Evolutionary conservation across 2,888 invertebrate species (phyloP).

Genomic region (Drosophila mercatorum): DNA sequence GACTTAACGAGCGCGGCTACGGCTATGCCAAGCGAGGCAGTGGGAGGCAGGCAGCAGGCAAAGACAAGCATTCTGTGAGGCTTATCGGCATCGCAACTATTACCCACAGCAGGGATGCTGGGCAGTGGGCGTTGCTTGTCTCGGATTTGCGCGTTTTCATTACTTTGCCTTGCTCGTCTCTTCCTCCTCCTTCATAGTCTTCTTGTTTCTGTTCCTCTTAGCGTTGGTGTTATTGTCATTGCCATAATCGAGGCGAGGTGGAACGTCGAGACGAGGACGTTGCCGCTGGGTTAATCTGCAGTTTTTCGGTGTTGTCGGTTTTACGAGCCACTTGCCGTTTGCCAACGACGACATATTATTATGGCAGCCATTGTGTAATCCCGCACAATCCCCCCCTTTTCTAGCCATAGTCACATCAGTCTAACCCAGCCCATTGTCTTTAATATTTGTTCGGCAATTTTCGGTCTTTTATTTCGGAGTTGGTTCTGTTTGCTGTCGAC

Average conservation of each 20-base stretch:
- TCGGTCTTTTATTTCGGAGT: constrained; percentile 62
- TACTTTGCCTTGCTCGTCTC: constrained; percentile 38
- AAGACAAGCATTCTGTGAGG: constrained; percentile 32
- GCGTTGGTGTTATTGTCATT: constrained; percentile 71
- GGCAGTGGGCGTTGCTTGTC: constrained; percentile 38
- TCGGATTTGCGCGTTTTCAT: constrained; percentile 73
- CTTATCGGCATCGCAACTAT: constrained; percentile 69
- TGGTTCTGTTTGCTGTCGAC: constrained; percentile 21
- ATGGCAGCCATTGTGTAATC: constrained; percentile 72
- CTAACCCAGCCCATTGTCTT: constrained; percentile 59
- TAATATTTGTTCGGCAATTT: constrained; percentile 70
- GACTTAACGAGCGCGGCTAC: constrained; percentile 73
- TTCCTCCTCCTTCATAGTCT: background rate
- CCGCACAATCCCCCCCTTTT: constrained; percentile 33
- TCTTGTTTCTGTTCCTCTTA: constrained; percentile 16
- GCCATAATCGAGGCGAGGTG: constrained; percentile 58
- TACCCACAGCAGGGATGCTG: constrained; percentile 49
- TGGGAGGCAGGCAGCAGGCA: background rate
- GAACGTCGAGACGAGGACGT: constrained; percentile 10
- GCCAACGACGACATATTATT: constrained; percentile 66
- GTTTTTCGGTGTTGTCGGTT: constrained; percentile 78
- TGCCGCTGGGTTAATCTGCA: constrained; percentile 74
- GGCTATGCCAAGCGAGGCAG: constrained; percentile 7
- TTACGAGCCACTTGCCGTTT: constrained; percentile 79
- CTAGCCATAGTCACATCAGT: constrained; percentile 16